A percentile compares a stretch with the other conserved stretches of the same genome.
phyloP scores from a whole-genome alignment of 1,140 invertebrate genomes.

The Cotesia vestalis region DNA sequence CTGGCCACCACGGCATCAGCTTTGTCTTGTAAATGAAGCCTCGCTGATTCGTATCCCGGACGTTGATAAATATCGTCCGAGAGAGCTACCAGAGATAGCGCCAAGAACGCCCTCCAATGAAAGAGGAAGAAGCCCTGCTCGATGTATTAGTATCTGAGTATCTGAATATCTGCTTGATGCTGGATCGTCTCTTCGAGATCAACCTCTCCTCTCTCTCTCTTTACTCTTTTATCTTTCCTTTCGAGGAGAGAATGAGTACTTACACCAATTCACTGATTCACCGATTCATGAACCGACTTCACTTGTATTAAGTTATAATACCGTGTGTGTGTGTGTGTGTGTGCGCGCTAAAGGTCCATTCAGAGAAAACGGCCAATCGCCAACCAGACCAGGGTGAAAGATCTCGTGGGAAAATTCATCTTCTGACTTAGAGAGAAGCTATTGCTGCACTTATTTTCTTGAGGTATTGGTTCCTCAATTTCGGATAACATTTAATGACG shows the following conservation, averaged over 20 bases:
- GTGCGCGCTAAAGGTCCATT: slow-evolving; percentile 10
- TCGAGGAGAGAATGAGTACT: neutral
- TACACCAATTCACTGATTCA: no score
- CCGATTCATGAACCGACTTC: no score
- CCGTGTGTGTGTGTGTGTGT: no score
- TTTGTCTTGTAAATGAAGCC: slow-evolving; percentile 68
- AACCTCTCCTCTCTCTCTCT: slow-evolving; percentile 25
- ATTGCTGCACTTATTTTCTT: neutral
- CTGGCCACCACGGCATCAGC: slow-evolving; percentile 56
- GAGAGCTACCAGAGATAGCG: slow-evolving; percentile 29
- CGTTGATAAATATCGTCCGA: slow-evolving; percentile 64
- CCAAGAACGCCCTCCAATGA: no score
- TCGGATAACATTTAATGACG: no score
- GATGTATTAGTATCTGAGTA: no score
- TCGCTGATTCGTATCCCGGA: slow-evolving; percentile 64
- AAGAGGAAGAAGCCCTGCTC: no score
- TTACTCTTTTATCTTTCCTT: slow-evolving; percentile 22
- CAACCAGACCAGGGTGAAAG: slow-evolving; percentile 25
- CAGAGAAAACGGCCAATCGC: slow-evolving; percentile 35
- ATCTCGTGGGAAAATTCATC: slow-evolving; percentile 35
- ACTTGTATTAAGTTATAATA: neutral
- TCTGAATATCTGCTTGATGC: no score
- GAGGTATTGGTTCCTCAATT: neutral
- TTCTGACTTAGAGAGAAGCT: neutral
- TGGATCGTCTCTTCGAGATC: neutral